phyloP scores from a whole-genome alignment of 1,140 invertebrate species.

The Paracyclopina nana region DNA sequence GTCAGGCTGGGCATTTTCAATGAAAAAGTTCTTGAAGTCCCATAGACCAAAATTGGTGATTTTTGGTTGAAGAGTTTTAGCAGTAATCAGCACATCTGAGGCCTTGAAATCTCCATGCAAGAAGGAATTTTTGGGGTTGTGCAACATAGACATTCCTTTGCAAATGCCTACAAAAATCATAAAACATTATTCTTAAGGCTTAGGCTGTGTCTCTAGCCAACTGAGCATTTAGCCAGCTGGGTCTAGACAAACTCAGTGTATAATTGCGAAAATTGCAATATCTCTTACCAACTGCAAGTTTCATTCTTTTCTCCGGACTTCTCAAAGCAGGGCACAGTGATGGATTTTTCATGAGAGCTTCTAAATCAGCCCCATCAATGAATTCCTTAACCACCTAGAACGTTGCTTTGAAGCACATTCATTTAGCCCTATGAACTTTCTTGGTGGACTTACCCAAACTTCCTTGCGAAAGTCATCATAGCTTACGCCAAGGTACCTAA shows the following conservation, averaged over 20 bases:
- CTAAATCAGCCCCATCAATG: conserved; percentile 5
- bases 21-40: conserved; percentile 9
- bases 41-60: conserved; percentile 9
- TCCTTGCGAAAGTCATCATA: conserved; percentile 10
- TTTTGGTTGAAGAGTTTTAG: background rate
- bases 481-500: conserved; percentile 2
- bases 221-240: no score
- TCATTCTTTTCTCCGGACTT: background rate
- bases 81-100: background rate
- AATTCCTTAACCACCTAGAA: background rate
- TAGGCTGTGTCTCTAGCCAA: no score
- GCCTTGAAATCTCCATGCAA: conserved; percentile 9
- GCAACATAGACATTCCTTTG: background rate
- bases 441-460: background rate
- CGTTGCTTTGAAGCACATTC: background rate
- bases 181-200: background rate
- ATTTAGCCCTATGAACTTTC: background rate
- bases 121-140: background rate
- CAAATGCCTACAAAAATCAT: background rate
- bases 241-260: no score
- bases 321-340: background rate
- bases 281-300: conserved; percentile 1
- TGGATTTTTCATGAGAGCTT: background rate
- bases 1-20: background rate
- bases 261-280: no score